phyloP scores from a whole-genome alignment of 2,888 invertebrate species.

The Zygogramma bicolorata region DNA sequence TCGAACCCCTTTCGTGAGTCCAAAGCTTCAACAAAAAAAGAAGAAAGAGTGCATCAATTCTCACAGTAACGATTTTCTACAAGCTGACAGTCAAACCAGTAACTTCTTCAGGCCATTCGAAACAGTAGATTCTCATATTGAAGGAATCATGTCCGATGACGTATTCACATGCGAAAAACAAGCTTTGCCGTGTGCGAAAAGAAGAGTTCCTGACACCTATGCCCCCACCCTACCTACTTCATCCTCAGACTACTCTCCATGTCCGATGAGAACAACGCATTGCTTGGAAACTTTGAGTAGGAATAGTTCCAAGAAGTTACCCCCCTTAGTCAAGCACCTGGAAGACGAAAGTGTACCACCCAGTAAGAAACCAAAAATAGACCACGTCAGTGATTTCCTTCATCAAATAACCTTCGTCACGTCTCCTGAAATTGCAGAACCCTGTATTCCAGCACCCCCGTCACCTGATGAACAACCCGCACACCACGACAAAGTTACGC shows the following conservation, averaged over 20 bases:
- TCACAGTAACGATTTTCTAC: conserved; percentile 46
- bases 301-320: conserved; percentile 68
- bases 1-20: conserved; percentile 35
- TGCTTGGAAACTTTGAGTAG: conserved; percentile 65
- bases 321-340: conserved; percentile 55
- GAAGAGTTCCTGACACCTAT: conserved; percentile 62
- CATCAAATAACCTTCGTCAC: conserved; percentile 59
- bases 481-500: conserved; percentile 67
- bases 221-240: conserved; percentile 69
- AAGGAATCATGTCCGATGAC: conserved; percentile 49
- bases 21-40: conserved; percentile 57
- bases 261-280: conserved; percentile 64
- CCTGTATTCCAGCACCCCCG: conserved; percentile 45
- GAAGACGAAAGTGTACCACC: conserved; percentile 58
- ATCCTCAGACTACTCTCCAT: conserved; percentile 71
- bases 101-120: conserved; percentile 62
- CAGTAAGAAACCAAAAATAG: conserved; percentile 62
- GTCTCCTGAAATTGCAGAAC: conserved; percentile 54
- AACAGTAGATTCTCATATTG: conserved; percentile 62
- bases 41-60: conserved; percentile 61
- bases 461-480: conserved; percentile 31
- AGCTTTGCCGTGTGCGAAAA: conserved; percentile 27
- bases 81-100: conserved; percentile 48
- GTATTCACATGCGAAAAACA: conserved; percentile 45
- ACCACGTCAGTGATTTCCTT: conserved; percentile 61